Conservation (phyloP, 2,113 vertebrate genomes). For the Phocoena phocoena region DNA sequence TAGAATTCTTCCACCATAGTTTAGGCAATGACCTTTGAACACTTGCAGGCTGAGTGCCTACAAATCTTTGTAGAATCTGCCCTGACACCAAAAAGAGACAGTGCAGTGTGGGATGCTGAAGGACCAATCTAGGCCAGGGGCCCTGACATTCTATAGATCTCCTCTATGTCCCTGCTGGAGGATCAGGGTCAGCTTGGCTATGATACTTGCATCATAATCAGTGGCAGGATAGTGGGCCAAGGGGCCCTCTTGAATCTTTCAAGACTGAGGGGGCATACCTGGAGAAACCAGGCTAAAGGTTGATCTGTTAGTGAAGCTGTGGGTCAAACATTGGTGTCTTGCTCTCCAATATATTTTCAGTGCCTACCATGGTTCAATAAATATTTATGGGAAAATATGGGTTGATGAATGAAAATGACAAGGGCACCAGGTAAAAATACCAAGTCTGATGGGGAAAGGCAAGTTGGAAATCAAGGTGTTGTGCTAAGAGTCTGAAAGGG, state of each 20-base stretch:
- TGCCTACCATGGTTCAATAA: neutral
- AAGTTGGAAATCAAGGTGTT: neutral
- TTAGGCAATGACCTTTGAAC: neutral
- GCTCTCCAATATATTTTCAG: neutral
- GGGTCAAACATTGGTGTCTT: neutral
- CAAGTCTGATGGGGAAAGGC: neutral
- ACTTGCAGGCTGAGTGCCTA: neutral
- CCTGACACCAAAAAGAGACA: neutral
- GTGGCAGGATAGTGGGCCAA: neutral
- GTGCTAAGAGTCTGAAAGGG: neutral
- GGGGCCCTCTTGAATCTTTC: neutral
- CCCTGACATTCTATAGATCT: neutral
- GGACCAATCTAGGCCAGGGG: neutral
- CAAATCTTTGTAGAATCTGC: neutral
- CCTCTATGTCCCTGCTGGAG: neutral
- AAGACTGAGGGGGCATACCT: neutral
- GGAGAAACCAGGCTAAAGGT: neutral
- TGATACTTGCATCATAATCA: neutral
- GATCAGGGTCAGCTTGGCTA: neutral
- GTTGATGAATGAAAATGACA: neutral
- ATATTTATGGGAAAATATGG: neutral
- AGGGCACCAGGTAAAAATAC: neutral
- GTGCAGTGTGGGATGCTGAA: neutral
- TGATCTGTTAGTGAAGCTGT: neutral
- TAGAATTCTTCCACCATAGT: neutral